Conservation (phyloP, 2,797 vertebrate species). For the Smutsia temminckii region DNA sequence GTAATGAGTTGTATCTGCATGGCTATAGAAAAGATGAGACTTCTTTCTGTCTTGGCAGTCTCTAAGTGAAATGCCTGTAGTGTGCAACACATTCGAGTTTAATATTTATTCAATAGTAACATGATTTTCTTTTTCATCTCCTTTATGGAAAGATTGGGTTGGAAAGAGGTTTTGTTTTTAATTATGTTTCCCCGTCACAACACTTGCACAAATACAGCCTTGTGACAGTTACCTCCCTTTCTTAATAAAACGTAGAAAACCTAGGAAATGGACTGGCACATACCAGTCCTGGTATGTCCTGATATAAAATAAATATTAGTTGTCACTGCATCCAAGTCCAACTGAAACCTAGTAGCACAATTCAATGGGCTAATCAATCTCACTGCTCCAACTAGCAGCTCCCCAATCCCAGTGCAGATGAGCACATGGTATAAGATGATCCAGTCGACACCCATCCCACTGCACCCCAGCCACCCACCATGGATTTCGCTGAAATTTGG, state of each 20-base stretch:
- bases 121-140: neutral
- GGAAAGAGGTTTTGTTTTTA: neutral
- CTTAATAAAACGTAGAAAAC: neutral
- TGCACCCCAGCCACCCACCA: neutral
- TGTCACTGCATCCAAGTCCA: neutral
- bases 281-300: too few relatives aligned
- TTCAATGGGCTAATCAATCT: neutral
- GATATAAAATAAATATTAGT: neutral
- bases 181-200: neutral
- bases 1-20: neutral
- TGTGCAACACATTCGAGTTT: neutral
- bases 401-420: neutral
- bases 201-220: neutral
- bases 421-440: neutral
- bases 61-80: neutral
- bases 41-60: neutral
- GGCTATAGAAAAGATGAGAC: neutral
- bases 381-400: neutral
- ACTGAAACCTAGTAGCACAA: neutral
- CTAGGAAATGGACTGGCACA: neutral
- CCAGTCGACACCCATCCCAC: accelerated
- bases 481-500: neutral
- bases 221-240: neutral
- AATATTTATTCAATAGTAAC: neutral
- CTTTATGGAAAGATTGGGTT: neutral